Evolutionary conservation across 1,140 invertebrate genomes (phyloP).

Genomic region (Heliothis virescens): DNA sequence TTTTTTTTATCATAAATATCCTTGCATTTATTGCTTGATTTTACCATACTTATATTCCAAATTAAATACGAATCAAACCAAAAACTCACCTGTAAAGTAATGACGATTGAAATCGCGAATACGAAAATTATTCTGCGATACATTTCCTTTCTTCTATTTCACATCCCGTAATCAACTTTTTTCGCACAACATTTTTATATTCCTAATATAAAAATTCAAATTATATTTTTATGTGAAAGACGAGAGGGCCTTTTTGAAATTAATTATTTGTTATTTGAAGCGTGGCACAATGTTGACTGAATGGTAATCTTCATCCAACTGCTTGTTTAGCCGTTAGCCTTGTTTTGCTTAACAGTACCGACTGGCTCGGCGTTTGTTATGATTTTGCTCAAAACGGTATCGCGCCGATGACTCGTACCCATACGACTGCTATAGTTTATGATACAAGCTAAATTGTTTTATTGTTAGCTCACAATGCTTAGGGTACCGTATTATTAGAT

Average conservation of each 20-base stretch:
- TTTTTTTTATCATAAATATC: too few relatives aligned
- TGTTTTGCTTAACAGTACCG: constrained; percentile 66
- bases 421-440: constrained; percentile 35
- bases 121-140: constrained; percentile 67
- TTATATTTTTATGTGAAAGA: not conserved
- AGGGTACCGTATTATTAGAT: constrained; percentile 8
- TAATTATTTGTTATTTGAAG: constrained; percentile 32
- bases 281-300: constrained; percentile 52
- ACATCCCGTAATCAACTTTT: constrained; percentile 61
- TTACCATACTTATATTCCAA: too few relatives aligned
- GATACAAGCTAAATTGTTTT: constrained; percentile 44
- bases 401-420: constrained; percentile 43
- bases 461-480: not conserved
- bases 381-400: constrained; percentile 53
- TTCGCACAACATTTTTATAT: constrained; percentile 46
- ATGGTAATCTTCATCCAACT: constrained; percentile 42
- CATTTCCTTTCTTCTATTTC: constrained; percentile 65
- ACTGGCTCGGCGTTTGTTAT: constrained; percentile 63
- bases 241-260: not conserved
- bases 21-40: too few relatives aligned
- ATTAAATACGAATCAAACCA: not conserved
- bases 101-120: constrained; percentile 60
- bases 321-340: constrained; percentile 58
- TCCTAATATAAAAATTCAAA: not conserved
- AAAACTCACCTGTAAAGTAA: constrained; percentile 70